Conservation (phyloP, 1,140 invertebrate genomes). For the Hypsibius dujardini region DNA sequence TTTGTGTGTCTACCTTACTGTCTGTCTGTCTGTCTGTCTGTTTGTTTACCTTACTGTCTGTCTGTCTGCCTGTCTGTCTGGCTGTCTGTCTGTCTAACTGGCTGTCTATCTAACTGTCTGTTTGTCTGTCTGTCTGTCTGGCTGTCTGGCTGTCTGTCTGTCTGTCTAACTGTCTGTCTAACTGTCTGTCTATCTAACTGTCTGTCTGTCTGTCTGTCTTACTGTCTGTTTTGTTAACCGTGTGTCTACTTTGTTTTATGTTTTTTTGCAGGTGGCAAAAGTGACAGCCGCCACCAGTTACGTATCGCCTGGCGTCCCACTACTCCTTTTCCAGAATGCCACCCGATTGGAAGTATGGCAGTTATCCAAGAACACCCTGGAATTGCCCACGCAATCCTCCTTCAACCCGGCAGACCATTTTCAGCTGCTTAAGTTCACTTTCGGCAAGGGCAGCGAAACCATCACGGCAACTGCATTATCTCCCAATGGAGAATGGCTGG, state of each 20-base stretch:
- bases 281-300: background rate
- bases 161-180: background rate
- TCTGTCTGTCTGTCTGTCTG: too few relatives aligned
- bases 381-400: background rate
- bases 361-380: background rate
- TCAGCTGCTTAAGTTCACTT: background rate
- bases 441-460: background rate
- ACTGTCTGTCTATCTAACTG: too few relatives aligned
- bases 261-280: background rate
- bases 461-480: background rate
- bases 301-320: background rate
- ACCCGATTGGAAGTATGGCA: conserved; percentile 5
- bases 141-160: background rate
- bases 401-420: background rate
- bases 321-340: background rate
- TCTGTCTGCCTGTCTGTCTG: background rate
- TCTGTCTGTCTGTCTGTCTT: background rate
- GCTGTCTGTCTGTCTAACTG: background rate
- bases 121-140: too few relatives aligned
- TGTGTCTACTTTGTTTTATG: background rate
- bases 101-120: background rate
- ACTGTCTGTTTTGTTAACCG: background rate
- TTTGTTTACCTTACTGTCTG: too few relatives aligned
- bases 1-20: background rate
- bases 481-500: background rate